A percentile compares a stretch with the other conserved stretches of the same genome.
phyloP scores from a whole-genome alignment of 2,113 vertebrate genomes.

The Hemiscyllium ocellatum region DNA sequence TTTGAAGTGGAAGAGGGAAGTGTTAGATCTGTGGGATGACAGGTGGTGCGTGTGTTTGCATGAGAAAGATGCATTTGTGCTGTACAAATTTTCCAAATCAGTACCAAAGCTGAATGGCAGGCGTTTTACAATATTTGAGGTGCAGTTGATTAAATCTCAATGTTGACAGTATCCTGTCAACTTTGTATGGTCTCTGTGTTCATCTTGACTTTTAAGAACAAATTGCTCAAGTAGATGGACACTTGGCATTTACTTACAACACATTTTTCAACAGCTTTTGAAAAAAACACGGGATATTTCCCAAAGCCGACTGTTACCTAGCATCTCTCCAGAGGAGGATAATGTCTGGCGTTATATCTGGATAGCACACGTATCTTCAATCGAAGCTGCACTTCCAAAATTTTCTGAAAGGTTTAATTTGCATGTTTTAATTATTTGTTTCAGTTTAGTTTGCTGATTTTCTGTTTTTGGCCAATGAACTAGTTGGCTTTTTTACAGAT shows the following conservation, averaged over 20 bases:
- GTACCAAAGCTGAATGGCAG: neutral
- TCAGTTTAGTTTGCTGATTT: neutral
- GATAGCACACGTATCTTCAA: constrained; percentile 48
- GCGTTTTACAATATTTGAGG: neutral
- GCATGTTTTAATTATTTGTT: neutral
- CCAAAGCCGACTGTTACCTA: neutral
- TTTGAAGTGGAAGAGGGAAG: neutral
- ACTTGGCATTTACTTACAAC: neutral
- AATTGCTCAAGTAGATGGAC: neutral
- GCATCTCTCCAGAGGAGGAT: constrained; percentile 44
- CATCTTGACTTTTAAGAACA: neutral
- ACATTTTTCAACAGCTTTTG: neutral
- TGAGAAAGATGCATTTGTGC: neutral
- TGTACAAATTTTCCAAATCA: neutral
- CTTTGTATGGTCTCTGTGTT: neutral
- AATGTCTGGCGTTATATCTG: constrained; percentile 49
- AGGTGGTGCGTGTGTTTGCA: neutral
- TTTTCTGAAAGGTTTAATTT: constrained; percentile 53
- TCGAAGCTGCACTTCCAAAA: neutral
- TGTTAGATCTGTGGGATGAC: neutral
- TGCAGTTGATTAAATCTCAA: neutral
- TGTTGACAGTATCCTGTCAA: neutral
- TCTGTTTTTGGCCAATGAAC: neutral
- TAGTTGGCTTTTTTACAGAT: neutral
- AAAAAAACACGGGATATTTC: neutral